Percentiles rank a stretch among this genome's conserved stretches.
These are phyloP conservation scores for Laterallus jamaicensis DNA, from an alignment of 2,113 vertebrate genomes.

Conservation along the genomic window DNA sequence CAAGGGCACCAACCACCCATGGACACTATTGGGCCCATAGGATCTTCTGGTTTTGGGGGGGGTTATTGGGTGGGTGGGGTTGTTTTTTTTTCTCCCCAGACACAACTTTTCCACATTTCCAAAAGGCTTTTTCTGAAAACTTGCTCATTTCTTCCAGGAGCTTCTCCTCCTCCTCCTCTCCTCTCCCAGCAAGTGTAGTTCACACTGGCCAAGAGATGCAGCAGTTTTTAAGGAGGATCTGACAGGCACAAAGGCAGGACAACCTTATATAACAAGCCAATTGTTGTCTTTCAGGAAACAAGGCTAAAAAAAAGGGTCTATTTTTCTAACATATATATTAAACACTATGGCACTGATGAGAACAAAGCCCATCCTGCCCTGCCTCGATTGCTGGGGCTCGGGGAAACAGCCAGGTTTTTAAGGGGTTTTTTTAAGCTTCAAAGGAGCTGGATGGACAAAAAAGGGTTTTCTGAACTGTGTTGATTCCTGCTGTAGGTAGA, in stretches of 20 bases:
- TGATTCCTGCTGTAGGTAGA: neutral
- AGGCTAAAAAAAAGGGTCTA: neutral
- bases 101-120: neutral
- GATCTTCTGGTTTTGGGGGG: rapidly evolving
- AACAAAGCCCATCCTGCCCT: neutral
- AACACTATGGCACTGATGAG: neutral
- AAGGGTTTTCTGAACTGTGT: neutral
- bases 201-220: neutral
- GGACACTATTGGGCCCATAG: neutral
- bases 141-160: neutral
- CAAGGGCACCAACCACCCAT: neutral
- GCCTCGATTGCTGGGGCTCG: neutral
- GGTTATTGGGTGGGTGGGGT: too few species aligned
- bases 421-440: neutral
- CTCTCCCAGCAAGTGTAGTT: rapidly evolving
- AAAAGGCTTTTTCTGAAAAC: neutral
- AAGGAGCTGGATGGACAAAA: neutral
- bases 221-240: neutral
- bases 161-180: neutral
- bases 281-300: neutral
- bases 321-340: neutral
- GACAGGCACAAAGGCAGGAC: neutral
- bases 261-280: neutral
- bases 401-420: neutral
- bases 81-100: neutral